Evolutionary conservation across 1,140 invertebrate genomes (phyloP).

Genomic region (Aphelinus atriplicis): DNA sequence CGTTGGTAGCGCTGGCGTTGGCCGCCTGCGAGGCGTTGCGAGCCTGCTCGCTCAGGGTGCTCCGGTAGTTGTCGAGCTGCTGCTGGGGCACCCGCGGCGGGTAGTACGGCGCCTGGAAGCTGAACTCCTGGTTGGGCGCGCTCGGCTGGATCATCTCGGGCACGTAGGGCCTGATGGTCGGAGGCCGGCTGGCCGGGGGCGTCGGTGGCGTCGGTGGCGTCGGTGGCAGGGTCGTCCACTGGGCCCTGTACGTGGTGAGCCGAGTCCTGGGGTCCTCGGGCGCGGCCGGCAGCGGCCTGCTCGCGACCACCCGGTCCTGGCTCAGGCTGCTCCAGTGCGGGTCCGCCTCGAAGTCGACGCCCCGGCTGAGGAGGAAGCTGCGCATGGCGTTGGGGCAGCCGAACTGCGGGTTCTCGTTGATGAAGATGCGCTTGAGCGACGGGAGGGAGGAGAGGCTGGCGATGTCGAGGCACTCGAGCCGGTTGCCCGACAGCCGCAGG

Average conservation of each 20-base stretch:
- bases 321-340: conserved; percentile 47
- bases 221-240: conserved; percentile 13
- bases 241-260: conserved; percentile 42
- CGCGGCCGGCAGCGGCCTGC: background rate
- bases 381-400: conserved; percentile 57
- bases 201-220: background rate
- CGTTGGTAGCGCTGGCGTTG: background rate
- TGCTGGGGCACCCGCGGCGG: conserved; percentile 42
- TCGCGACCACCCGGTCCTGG: conserved; percentile 42
- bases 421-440: conserved; percentile 54
- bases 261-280: conserved; percentile 14
- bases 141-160: conserved; percentile 41
- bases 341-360: conserved; percentile 52
- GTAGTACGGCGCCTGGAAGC: conserved; percentile 45
- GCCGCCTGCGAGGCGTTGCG: no score
- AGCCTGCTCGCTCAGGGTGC: conserved; percentile 3
- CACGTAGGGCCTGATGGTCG: background rate
- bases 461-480: conserved; percentile 55
- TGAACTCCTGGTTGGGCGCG: conserved; percentile 8
- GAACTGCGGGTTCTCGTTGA: conserved; percentile 57
- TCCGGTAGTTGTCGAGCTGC: conserved; percentile 49
- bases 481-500: conserved; percentile 59
- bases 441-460: conserved; percentile 47
- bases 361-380: conserved; percentile 46
- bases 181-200: background rate